These are phyloP conservation scores for Eupithecia tripunctaria DNA, from an alignment of 2,888 invertebrate genomes.

Conservation along the genomic window DNA sequence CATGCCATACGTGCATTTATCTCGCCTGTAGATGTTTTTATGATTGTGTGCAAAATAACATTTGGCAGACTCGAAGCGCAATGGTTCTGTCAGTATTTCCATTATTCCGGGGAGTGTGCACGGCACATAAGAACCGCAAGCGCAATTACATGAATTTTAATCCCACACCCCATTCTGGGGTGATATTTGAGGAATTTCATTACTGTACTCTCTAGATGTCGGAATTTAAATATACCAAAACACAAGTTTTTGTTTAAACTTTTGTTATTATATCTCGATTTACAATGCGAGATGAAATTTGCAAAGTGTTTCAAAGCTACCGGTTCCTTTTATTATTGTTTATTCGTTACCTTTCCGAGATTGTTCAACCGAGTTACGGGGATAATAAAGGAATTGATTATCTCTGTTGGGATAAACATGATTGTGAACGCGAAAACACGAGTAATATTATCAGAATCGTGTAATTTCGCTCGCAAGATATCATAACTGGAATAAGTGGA, in stretches of 20 bases:
- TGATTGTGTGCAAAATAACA: conserved; percentile 17
- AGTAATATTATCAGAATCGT: conserved; percentile 14
- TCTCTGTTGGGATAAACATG: conserved; percentile 40
- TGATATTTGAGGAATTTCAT: conserved; percentile 82
- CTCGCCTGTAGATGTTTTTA: neutral
- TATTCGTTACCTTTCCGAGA: conserved; percentile 40
- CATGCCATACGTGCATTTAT: conserved; percentile 10
- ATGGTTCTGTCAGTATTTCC: conserved; percentile 31
- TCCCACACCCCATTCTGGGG: conserved; percentile 58
- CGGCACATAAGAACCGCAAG: conserved; percentile 54
- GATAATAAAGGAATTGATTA: conserved; percentile 42
- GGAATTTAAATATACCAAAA: conserved; percentile 71
- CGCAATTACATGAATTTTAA: conserved; percentile 77
- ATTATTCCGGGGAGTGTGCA: conserved; percentile 34
- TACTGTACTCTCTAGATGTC: conserved; percentile 71
- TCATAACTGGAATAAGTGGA: conserved; percentile 4
- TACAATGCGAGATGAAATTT: conserved; percentile 54
- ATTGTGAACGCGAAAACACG: conserved; percentile 36
- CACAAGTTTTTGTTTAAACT: conserved; percentile 71
- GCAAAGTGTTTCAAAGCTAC: conserved; percentile 44
- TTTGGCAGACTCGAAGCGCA: conserved; percentile 20
- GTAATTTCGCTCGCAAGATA: conserved; percentile 5
- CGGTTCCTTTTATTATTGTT: conserved; percentile 48
- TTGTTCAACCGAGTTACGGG: conserved; percentile 37
- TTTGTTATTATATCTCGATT: conserved; percentile 65